A percentile compares a stretch with the other conserved stretches of the same genome.
Conservation (phyloP, 2,113 vertebrate genomes). For the Phalacrocorax brasilianus region DNA sequence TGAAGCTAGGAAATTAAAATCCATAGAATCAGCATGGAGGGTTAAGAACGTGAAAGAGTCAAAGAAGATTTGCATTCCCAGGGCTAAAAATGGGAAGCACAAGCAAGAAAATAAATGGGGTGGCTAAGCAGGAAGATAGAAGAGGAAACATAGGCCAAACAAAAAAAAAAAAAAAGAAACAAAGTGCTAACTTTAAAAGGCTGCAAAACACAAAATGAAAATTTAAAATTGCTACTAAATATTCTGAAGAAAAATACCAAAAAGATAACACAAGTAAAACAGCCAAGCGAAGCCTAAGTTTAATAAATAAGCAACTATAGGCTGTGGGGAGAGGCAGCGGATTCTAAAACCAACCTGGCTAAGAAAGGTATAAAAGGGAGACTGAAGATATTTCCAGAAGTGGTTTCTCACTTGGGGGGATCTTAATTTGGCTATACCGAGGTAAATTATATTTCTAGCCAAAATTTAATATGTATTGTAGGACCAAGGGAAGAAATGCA, state of each 20-base stretch:
- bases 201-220: neutral
- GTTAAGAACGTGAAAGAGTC: slow-evolving; percentile 36
- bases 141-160: neutral
- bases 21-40: slow-evolving; percentile 61
- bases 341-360: neutral
- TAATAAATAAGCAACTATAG: neutral
- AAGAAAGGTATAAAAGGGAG: neutral
- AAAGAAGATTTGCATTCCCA: slow-evolving; percentile 48
- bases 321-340: neutral
- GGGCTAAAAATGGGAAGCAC: neutral
- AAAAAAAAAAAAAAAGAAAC: neutral
- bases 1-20: slow-evolving; percentile 71
- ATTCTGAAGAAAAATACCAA: neutral
- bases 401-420: neutral
- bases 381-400: neutral
- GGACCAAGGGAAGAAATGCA: neutral
- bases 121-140: neutral
- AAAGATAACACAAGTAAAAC: neutral
- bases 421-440: neutral
- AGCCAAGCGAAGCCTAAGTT: neutral
- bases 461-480: neutral
- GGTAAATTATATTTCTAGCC: neutral
- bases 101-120: slow-evolving; percentile 13
- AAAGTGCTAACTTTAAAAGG: neutral
- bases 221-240: neutral